Evolutionary conservation across 2,797 vertebrate genomes (phyloP).

Genomic region (Falco peregrinus): DNA sequence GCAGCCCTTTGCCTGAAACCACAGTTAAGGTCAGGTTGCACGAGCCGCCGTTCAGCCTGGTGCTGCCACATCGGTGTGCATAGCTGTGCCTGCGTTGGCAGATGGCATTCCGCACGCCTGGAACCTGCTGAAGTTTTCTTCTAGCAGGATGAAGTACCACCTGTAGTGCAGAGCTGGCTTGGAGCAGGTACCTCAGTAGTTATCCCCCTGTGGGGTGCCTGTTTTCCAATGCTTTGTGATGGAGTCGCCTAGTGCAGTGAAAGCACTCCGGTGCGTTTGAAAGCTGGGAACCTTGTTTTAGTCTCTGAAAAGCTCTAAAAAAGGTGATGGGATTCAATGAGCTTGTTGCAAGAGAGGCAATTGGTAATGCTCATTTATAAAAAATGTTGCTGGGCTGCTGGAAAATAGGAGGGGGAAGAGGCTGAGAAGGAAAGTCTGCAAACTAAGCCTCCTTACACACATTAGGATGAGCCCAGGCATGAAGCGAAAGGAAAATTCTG

Average conservation of each 20-base stretch:
- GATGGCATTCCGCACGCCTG: background rate
- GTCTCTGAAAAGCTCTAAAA: background rate
- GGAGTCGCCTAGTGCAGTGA: background rate
- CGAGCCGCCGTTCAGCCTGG: background rate
- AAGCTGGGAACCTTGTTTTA: background rate
- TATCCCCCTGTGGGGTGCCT: background rate
- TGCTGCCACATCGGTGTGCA: background rate
- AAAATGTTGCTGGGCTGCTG: slow-evolving; percentile 12
- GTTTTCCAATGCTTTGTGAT: background rate
- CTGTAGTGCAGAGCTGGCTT: background rate
- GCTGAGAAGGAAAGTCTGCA: background rate
- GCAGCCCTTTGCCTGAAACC: background rate
- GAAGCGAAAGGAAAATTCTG: background rate
- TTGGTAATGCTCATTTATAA: background rate
- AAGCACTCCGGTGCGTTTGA: background rate
- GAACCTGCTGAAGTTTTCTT: background rate
- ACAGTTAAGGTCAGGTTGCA: background rate
- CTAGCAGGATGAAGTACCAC: background rate
- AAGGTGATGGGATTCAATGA: background rate
- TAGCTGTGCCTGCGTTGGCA: background rate
- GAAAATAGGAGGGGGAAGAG: background rate
- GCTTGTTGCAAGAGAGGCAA: background rate
- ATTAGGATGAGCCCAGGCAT: slow-evolving; percentile 42
- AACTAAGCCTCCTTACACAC: background rate
- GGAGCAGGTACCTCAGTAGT: background rate